Evolutionary conservation across 1,140 invertebrate species (phyloP), one percentile per base, ranked within the genome.

Genomic region (Glomeris maerens): DNA sequence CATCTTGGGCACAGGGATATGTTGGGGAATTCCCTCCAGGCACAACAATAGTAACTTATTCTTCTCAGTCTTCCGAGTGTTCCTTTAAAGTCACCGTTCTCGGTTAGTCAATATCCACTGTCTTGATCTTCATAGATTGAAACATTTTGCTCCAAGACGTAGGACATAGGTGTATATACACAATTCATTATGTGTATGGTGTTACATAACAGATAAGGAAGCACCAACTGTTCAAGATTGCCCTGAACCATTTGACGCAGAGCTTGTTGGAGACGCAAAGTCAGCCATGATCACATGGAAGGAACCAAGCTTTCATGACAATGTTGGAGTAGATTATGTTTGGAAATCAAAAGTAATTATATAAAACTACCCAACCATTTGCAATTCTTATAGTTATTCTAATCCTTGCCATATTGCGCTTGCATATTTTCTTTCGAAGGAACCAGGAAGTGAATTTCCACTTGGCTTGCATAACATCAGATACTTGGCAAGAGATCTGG

Each of bases 241-340:
- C 59, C 80, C 81, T 0, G 64, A 69, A 31, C 77, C 79, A 1
- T 75, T 81, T 56, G 72, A 76, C 45, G 74, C 79, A 2, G 59
- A 68, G 7, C 57, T 81, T 36, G 64, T 64, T 45, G 65, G 66
- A 25, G 72, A 75, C 13, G 73, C 78, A 60, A 63, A 61, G 0
- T 69, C 69, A 39, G 68, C 72, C 25, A 64, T 70, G 14, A 72
- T 83, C 25, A 71, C 70, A 48, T 83, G 80, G 80, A 71, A 74
- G 45, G 80, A 82, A 56, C 80, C 81, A 0, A 62, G 68, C 7
- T 81, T 83, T 55, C 66, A 64, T 10, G 79, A 81, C 59, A 79
- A 79, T 58, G 71, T 78, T 7, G 66, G 61, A 45, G 60, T 81
- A 2, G 66, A 72, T 1, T 66, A 70, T 39, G 64, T 79, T 42